Conservation (phyloP, 92 coral and sea anemone genomes). For the Heteractis magnifica region DNA sequence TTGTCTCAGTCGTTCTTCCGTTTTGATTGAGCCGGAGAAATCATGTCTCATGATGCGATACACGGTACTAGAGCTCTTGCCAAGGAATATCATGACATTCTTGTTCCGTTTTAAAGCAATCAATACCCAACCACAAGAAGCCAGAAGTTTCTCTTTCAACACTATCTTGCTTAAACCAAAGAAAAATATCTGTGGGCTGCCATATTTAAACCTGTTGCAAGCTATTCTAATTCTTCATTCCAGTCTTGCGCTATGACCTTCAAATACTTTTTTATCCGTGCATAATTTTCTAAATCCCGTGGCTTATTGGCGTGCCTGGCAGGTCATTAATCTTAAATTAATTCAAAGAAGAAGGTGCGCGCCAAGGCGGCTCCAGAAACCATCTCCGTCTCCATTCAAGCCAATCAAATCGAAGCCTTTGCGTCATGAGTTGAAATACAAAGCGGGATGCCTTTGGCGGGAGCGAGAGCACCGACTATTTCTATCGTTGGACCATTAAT, state of each 20-base stretch:
- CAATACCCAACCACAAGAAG: background rate
- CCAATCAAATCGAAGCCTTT: conserved; percentile 26
- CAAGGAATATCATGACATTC: background rate
- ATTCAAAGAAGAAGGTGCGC: conserved; percentile 28
- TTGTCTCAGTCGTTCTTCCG: too few relatives aligned
- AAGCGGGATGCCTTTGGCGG: conserved; percentile 40
- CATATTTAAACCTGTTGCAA: background rate
- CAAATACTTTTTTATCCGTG: conserved; percentile 5
- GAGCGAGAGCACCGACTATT: conserved; percentile 16
- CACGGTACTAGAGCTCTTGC: too few relatives aligned
- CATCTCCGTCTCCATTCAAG: conserved; percentile 16
- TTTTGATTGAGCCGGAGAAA: too few relatives aligned
- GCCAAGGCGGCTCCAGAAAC: conserved; percentile 44
- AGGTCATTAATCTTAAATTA: conserved; percentile 40
- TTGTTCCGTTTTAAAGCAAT: background rate
- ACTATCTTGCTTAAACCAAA: background rate
- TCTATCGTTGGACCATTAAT: conserved; percentile 44
- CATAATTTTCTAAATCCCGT: background rate
- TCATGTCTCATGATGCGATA: too few relatives aligned
- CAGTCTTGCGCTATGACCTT: background rate
- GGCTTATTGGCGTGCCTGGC: conserved; percentile 24
- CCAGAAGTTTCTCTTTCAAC: conserved; percentile 1
- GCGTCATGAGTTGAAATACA: conserved; percentile 16
- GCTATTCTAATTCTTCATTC: background rate
- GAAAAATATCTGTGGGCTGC: background rate